Evolutionary conservation across 1,140 invertebrate species (phyloP).

Genomic region (Drosophila nannoptera): DNA sequence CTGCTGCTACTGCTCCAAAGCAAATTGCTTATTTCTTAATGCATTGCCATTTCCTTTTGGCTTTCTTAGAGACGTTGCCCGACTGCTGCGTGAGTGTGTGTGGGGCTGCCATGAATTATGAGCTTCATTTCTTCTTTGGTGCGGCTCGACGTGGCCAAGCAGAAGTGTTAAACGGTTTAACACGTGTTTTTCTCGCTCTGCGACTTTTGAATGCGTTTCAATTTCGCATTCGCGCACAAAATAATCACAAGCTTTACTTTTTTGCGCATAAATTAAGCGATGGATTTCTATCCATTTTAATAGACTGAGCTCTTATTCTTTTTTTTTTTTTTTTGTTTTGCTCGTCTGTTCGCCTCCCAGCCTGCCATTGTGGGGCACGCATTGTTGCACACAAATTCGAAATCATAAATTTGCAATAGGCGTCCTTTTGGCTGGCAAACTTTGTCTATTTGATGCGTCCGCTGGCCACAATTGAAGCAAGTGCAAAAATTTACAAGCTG

Average conservation of each 20-base stretch:
- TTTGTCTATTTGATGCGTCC: conserved; percentile 67
- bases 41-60: conserved; percentile 72
- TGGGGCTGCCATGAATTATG: conserved; percentile 62
- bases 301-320: conserved; percentile 3
- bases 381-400: conserved; percentile 68
- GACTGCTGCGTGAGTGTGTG: neutral
- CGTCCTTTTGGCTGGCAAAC: conserved; percentile 58
- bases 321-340: conserved; percentile 23
- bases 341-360: conserved; percentile 13
- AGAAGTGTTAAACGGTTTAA: conserved; percentile 77
- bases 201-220: conserved; percentile 25
- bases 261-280: conserved; percentile 4
- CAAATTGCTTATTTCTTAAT: conserved; percentile 77
- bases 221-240: neutral
- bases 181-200: conserved; percentile 55
- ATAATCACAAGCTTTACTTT: neutral
- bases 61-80: conserved; percentile 62
- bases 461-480: conserved; percentile 41
- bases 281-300: conserved; percentile 29
- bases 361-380: conserved; percentile 41
- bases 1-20: conserved; percentile 32
- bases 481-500: conserved; percentile 40
- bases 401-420: conserved; percentile 69
- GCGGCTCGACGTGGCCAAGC: conserved; percentile 59
- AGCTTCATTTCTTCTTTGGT: conserved; percentile 40